Evolutionary conservation across 2,113 vertebrate species (phyloP).

Genomic region (Alethe diademata): DNA sequence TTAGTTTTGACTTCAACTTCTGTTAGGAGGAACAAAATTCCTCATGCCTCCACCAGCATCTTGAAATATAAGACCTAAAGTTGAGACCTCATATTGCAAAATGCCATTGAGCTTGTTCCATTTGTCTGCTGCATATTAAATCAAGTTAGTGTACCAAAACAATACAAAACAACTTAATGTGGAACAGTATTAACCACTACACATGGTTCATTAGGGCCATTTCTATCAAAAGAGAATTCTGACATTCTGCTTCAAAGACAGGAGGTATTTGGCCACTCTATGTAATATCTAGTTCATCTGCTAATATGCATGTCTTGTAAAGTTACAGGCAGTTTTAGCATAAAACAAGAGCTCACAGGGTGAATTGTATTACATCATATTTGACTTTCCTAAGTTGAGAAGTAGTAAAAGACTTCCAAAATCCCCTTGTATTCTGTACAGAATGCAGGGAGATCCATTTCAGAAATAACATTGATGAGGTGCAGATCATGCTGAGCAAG

Average conservation of each 20-base stretch:
- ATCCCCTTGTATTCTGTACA: accelerated
- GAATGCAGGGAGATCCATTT: not conserved
- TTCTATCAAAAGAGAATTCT: not conserved
- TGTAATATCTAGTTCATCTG: not conserved
- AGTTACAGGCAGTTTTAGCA: not conserved
- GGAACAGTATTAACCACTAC: not conserved
- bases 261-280: not conserved
- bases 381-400: not conserved
- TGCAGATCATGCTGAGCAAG: not conserved
- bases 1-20: not conserved
- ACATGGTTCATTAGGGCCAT: not conserved
- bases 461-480: not conserved
- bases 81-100: not conserved
- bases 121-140: not conserved
- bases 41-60: not conserved
- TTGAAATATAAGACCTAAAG: not conserved
- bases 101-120: not conserved
- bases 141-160: not conserved
- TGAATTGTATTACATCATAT: not conserved
- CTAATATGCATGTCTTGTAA: not conserved
- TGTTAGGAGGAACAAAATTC: not conserved
- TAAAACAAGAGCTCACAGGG: not conserved
- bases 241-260: not conserved
- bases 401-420: not conserved
- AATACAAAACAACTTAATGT: not conserved